These are phyloP conservation scores for Heloderma charlesbogerti DNA, from an alignment of 2,113 vertebrate species.

Conservation along the genomic window DNA sequence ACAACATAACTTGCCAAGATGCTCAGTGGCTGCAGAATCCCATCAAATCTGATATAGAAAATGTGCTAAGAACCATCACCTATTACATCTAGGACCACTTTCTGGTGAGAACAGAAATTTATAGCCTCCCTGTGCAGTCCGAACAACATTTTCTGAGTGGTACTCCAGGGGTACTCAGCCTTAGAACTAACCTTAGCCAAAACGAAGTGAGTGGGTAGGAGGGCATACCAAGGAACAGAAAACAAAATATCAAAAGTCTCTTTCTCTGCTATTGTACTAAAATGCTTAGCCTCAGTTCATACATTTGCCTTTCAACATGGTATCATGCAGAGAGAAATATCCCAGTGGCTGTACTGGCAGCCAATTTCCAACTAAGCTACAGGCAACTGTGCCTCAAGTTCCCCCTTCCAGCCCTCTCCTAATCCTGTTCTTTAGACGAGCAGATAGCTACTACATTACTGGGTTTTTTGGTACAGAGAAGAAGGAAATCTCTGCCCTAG, in stretches of 20 bases:
- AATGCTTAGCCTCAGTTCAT: background rate
- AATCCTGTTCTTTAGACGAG: background rate
- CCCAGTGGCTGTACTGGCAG: background rate
- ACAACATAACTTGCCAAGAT: conserved; percentile 7
- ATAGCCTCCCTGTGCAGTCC: background rate
- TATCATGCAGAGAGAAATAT: background rate
- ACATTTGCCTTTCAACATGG: background rate
- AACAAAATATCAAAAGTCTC: background rate
- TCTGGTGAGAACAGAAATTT: background rate
- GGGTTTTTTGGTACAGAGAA: background rate
- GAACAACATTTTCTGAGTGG: background rate
- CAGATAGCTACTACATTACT: too few relatives aligned
- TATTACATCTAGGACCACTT: too few relatives aligned
- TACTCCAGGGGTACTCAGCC: background rate
- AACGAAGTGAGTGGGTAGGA: background rate
- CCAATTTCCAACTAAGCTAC: background rate
- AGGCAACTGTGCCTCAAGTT: background rate
- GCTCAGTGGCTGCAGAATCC: background rate
- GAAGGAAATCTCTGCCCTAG: background rate
- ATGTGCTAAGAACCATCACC: too few relatives aligned
- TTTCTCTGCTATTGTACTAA: background rate
- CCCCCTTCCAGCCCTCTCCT: background rate
- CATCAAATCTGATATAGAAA: background rate
- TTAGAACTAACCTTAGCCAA: background rate
- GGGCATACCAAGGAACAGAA: background rate